A percentile compares a stretch with the other conserved stretches of the same genome.
Conservation (phyloP, 2,797 vertebrate species). For the Phrynocephalus vlangalii region DNA sequence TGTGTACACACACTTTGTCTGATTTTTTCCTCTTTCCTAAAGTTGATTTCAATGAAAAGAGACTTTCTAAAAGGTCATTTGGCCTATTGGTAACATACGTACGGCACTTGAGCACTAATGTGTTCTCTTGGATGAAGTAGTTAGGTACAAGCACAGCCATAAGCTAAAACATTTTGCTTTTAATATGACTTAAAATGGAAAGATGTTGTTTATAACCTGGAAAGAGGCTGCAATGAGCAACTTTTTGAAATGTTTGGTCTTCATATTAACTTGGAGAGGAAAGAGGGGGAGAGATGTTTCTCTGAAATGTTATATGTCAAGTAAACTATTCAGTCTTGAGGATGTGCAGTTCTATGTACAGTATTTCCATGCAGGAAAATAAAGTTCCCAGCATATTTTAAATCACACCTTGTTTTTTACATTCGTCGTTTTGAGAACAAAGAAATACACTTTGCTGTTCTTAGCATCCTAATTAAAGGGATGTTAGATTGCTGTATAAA, state of each 20-base stretch:
- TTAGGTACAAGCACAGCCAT: conserved; percentile 52
- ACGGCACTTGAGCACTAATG: conserved; percentile 55
- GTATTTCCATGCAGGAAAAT: conserved; percentile 36
- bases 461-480: background rate
- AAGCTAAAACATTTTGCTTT: conserved; percentile 65
- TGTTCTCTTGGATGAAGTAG: conserved; percentile 69
- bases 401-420: background rate
- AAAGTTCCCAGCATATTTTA: conserved; percentile 21
- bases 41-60: conserved; percentile 61
- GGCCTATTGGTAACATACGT: conserved; percentile 41
- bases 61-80: conserved; percentile 70
- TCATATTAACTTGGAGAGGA: conserved; percentile 20
- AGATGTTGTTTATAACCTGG: conserved; percentile 60
- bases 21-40: conserved; percentile 63
- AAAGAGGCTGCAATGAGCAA: conserved; percentile 55
- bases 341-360: background rate
- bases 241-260: conserved; percentile 26
- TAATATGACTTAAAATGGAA: conserved; percentile 64
- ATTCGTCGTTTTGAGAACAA: background rate
- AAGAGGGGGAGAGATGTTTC: background rate
- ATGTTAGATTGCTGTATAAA: background rate
- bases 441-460: background rate
- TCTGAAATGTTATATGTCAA: conserved; percentile 29
- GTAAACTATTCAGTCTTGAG: conserved; percentile 16
- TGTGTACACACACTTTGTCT: conserved; percentile 43